Evolutionary conservation across 2,888 invertebrate genomes (phyloP), one percentile per base, ranked within the genome.

Genomic region (Rotaria socialis): DNA sequence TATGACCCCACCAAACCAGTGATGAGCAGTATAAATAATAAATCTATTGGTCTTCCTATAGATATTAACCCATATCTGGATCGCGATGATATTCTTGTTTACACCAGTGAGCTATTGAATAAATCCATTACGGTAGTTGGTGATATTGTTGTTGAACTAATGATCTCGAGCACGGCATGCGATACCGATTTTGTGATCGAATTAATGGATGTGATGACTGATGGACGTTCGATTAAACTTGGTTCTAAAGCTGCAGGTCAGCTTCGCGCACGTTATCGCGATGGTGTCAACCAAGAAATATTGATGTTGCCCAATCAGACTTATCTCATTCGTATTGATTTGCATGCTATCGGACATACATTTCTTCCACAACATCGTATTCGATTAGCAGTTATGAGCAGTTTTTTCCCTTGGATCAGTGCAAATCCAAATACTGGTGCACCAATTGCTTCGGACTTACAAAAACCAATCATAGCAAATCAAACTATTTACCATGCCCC

Each of bases 181-280:
- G 86, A 86, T 16, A 86, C 86, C 0, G 86, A 86, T 86, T 86
- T 86, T 43, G 56, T 86, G 6, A 56, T 56, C 6, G 41, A 43
- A 47, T 35, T 86, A 4, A 84, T 86, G 84, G 86, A 86, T 84
- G 86, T 86, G 8, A 11, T 50, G 14, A 19, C 47, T 52, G 43
- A 86, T 27, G 86, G 84, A n/a, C 84, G 84, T 27, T 86, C 86
- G n/a, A 86, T 86, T 22, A 86, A 84, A 52, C 56, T 86, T 24
- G 84, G 86, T n/a, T 86, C 84, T 10, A 41, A n/a, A 47, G 41
- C 16, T n/a, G 43, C 86, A 8, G 6, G 35, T 47, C 84, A 84
- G 10, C 27, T 56, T 19, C 56, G 86, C 11, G n/a, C 58, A 22
- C 47, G 86, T 50, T 84, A 86, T 50, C 84, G 86, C 27, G 35